phyloP scores from a whole-genome alignment of 2,113 vertebrate species.

The Kryptolebias marmoratus region DNA sequence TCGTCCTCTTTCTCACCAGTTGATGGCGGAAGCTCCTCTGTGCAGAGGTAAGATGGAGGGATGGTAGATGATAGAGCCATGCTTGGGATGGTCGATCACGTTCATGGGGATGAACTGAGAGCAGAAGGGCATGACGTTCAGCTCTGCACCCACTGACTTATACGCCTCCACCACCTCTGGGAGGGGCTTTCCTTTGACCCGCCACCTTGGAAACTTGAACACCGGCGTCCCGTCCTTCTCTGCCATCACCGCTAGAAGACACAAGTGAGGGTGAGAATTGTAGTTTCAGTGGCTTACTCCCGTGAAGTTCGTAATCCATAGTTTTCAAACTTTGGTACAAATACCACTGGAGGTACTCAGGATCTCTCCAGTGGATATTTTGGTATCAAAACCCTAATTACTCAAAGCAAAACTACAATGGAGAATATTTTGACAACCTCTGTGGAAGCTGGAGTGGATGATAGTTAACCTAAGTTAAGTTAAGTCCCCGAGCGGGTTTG shows the following conservation, averaged over 20 bases:
- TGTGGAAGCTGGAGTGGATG: too few species aligned
- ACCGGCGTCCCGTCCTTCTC: slow-evolving; percentile 96
- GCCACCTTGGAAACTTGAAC: slow-evolving; percentile 95
- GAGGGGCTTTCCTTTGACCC: slow-evolving; percentile 90
- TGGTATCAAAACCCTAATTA: too few species aligned
- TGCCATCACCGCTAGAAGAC: slow-evolving; percentile 85
- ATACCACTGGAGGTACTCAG: too few species aligned
- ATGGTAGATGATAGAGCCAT: slow-evolving; percentile 98
- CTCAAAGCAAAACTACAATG: too few species aligned
- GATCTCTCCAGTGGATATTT: too few species aligned
- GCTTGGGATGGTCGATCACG: slow-evolving; percentile 88
- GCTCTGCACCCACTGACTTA: slow-evolving; percentile 89
- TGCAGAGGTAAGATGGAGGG: slow-evolving; percentile 95
- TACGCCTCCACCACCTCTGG: slow-evolving; percentile 90
- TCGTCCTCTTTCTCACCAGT: slow-evolving; percentile 84
- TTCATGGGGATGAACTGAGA: slow-evolving; percentile 99
- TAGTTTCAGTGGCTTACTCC: background rate
- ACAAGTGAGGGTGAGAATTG: background rate
- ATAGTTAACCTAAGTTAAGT: too few species aligned
- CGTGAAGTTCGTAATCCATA: too few species aligned
- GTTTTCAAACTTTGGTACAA: too few species aligned
- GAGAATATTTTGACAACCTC: too few species aligned
- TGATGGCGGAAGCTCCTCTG: slow-evolving; percentile 96
- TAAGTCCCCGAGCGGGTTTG: too few species aligned
- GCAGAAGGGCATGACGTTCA: slow-evolving; percentile 99